Evolutionary conservation across 2,113 vertebrate genomes (phyloP), one percentile per base, ranked within the genome.

Genomic region (Hymenochirus boettgeri): DNA sequence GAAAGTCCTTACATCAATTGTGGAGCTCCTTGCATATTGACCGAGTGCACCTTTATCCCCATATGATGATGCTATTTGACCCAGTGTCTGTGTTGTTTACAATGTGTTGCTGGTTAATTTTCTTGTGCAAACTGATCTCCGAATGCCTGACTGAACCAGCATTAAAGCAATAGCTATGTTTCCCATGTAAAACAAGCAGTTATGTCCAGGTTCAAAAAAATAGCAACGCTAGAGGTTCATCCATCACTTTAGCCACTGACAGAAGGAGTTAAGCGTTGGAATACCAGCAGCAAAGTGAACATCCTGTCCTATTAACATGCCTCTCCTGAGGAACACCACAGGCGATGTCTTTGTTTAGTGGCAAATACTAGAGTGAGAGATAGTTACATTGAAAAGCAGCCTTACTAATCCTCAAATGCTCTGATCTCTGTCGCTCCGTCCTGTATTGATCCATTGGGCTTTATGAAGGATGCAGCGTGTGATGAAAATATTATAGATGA

Each of bases 401-500:
- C 47, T 12, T 24, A 25, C 47, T 69, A 69, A 60, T 69, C 65
- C 65, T 69, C 65, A 69, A 53, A 60, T 48, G 58, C 57, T 69
- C 57, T 45, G 56, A 69, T 69, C 64, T 59, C 58, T 53, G 56
- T 53, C 57, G 47, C 57, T 53, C 55, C 35, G 48, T 69, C 56
- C 65, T 69, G 39, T 69, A 69, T 69, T 69, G 65, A 69, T 69
- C 56, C 57, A 31, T 31, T 45, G 18, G 25, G 65, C 58, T 69
- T 69, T 69, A 60, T 69, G 65, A 48, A 69, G 33, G 33, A 53
- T 69, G 57, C 33, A 17, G 47, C 57, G 19, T 69, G 65, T 53
- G 65, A 48, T 69, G 65, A 59, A 59, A 59, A 60, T 69, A 60
- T 59, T 69, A 69, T 47, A 60, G 65, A 69, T 69, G 65, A 69